These are phyloP conservation scores for Calidris pugnax DNA, from an alignment of 2,113 vertebrate species.

Conservation along the genomic window DNA sequence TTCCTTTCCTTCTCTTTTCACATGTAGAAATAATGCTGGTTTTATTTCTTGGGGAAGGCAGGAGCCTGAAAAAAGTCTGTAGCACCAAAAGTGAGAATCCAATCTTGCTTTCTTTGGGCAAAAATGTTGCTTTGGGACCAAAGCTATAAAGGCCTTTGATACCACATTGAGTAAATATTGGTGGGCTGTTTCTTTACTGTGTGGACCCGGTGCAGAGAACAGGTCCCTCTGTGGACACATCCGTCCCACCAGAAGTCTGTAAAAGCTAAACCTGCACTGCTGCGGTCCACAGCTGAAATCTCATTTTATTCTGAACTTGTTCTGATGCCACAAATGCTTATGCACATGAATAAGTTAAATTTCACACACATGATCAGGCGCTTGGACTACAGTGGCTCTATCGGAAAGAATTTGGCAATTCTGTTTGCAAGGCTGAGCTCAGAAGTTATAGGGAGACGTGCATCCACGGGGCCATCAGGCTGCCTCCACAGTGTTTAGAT, in stretches of 20 bases:
- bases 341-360: neutral
- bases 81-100: neutral
- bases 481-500: slow-evolving; percentile 47
- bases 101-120: neutral
- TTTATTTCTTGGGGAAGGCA: neutral
- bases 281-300: neutral
- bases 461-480: slow-evolving; percentile 27
- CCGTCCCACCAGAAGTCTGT: neutral
- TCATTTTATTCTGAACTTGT: neutral
- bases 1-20: neutral
- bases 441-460: neutral
- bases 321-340: neutral
- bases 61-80: neutral
- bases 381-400: neutral
- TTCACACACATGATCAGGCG: neutral
- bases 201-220: neutral
- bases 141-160: neutral
- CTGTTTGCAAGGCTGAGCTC: neutral
- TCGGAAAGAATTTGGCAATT: neutral
- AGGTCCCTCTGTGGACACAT: neutral
- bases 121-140: neutral
- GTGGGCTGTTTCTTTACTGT: neutral
- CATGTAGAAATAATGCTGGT: neutral
- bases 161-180: fast-evolving
- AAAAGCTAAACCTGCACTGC: neutral